Conservation (phyloP, 1,140 invertebrate species). For the Drosophila quadrilineata region DNA sequence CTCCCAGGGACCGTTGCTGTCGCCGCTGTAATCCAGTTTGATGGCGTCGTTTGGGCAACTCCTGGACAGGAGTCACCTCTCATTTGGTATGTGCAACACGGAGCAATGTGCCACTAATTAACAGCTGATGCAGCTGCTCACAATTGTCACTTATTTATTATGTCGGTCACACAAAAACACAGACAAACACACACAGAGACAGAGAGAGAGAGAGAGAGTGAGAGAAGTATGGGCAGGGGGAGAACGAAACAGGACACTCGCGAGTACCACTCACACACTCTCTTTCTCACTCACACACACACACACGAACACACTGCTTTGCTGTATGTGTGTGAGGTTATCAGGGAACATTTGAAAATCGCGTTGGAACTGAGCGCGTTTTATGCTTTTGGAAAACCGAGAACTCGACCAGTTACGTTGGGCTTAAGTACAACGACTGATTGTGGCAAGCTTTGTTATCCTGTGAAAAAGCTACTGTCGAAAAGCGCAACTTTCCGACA, state of each 20-base stretch:
- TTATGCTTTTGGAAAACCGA: too few species aligned
- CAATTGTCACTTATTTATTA: constrained; percentile 32
- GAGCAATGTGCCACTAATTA: too few species aligned
- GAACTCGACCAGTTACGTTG: constrained; percentile 57
- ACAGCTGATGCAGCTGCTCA: constrained; percentile 36
- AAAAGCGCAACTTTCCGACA: constrained; percentile 58
- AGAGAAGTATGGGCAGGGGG: too few species aligned
- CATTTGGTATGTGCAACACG: not conserved
- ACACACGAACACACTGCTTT: constrained; percentile 13
- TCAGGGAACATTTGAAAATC: constrained; percentile 34
- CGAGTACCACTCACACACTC: not conserved
- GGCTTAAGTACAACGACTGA: constrained; percentile 74
- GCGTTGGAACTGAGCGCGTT: constrained; percentile 14
- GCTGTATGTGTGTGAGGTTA: constrained; percentile 21
- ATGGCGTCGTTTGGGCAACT: constrained; percentile 3
- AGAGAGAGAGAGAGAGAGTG: too few species aligned
- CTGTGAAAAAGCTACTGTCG: constrained; percentile 63
- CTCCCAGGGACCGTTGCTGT: constrained; percentile 78
- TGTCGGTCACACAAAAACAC: constrained; percentile 36
- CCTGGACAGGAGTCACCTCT: not conserved
- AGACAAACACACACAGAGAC: constrained; percentile 2
- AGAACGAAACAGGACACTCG: too few species aligned
- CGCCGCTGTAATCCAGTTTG: constrained; percentile 77
- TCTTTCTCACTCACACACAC: not conserved
- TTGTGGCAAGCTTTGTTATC: constrained; percentile 72